Evolutionary conservation across 2,888 invertebrate species (phyloP), one percentile per base, ranked within the genome.

Genomic region (Megaustenia siamemsis): DNA sequence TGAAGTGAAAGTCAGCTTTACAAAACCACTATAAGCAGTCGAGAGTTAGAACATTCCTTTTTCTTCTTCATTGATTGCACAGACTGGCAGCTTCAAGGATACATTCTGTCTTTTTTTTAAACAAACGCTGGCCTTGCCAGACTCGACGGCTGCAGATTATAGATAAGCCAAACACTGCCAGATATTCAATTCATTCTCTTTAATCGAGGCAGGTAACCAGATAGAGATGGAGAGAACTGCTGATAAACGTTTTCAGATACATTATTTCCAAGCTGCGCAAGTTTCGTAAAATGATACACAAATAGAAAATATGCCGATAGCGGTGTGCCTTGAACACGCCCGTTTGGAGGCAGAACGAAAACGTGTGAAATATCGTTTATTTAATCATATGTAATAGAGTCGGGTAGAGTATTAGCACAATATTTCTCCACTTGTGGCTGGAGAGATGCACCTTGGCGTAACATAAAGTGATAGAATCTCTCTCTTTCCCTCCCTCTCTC

Each of bases 331-430:
- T n/a, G 60, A 60, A 35, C 18, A 35, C 38, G 21, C 21, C 1
- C n/a, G 18, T 68, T 38, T 68, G 15, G 38, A 80, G 53, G 68
- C 8, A 80, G 43, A 80, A 21, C 43, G 56, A 56, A 38, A 49
- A 21, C 53, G 38, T 28, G 35, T 8, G 0, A 82, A 73, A 73
- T n/a, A 60, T 56, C 56, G 12, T 56, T 56, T 56, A 56, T 56
- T 8, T 56, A 24, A 60, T 6, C 15, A n/a, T n/a, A n/a, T n/a
- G n/a, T n/a, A n/a, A n/a, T n/a, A n/a, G n/a, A n/a, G n/a, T n/a
- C n/a, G n/a, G n/a, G n/a, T n/a, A n/a, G n/a, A n/a, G n/a, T n/a
- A n/a, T n/a, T n/a, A n/a, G n/a, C n/a, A n/a, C n/a, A n/a, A n/a
- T n/a, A n/a, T n/a, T n/a, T n/a, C n/a, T n/a, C n/a, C n/a, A n/a